A percentile compares a stretch with the other conserved stretches of the same genome.
Evolutionary conservation across 2,797 vertebrate genomes (phyloP).

Genomic region (Cirrhinus mrigala): DNA sequence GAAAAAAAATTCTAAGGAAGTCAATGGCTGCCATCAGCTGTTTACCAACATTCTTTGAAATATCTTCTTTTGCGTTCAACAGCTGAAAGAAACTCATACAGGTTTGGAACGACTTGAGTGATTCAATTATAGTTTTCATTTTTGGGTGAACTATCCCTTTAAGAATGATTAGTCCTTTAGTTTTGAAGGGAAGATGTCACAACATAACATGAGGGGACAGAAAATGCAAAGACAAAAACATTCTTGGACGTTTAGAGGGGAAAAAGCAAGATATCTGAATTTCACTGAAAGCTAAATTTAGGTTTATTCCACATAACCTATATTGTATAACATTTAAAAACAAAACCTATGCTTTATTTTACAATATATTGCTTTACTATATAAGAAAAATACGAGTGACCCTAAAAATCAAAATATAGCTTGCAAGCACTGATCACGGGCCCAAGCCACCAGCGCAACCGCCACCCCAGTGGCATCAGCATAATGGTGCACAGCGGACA

Average conservation of each 20-base stretch:
- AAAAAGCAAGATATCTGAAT: not conserved
- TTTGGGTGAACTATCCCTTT: not conserved
- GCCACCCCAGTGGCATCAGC: too few species aligned
- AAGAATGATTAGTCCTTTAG: not conserved
- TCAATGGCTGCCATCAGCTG: not conserved
- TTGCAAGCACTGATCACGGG: too few species aligned
- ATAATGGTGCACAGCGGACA: not conserved
- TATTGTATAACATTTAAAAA: too few species aligned
- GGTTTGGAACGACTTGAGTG: not conserved
- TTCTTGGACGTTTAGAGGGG: not conserved
- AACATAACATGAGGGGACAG: not conserved
- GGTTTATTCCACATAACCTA: too few species aligned
- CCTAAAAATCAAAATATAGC: not conserved
- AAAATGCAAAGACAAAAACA: not conserved
- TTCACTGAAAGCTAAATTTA: not conserved
- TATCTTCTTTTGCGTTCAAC: not conserved
- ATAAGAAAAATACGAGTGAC: not conserved
- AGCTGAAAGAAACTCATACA: not conserved
- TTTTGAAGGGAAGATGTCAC: not conserved
- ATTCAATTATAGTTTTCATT: not conserved
- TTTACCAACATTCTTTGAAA: too few species aligned
- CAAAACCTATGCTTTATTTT: too few species aligned
- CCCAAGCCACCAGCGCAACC: too few species aligned
- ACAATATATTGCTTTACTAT: too few species aligned
- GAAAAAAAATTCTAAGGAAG: not conserved